phyloP scores from a whole-genome alignment of 2,113 vertebrate genomes.

The Seriola rivoliana region DNA sequence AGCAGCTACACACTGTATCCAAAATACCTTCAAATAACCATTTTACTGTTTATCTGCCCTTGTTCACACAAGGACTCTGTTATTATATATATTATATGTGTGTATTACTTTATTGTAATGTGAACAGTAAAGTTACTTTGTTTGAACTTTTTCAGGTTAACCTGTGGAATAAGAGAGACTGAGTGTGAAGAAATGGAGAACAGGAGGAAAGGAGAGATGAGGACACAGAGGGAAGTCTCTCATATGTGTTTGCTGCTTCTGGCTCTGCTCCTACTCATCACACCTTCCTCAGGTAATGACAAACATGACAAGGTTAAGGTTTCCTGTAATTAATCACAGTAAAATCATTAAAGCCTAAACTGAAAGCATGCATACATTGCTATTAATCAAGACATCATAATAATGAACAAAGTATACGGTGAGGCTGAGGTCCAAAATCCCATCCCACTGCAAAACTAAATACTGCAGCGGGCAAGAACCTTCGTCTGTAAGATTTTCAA shows the following conservation, averaged over 20 bases:
- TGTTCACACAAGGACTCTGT: too few relatives aligned
- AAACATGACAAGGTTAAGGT: neutral
- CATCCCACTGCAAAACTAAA: too few relatives aligned
- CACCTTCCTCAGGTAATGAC: slow-evolving; percentile 62
- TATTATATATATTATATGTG: too few relatives aligned
- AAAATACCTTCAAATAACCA: too few relatives aligned
- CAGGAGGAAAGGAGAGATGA: slow-evolving; percentile 16
- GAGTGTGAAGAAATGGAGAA: slow-evolving; percentile 9
- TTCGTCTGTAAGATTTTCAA: too few relatives aligned
- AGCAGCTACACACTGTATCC: too few relatives aligned
- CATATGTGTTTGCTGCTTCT: slow-evolving; percentile 49
- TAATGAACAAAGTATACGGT: neutral
- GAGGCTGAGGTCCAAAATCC: too few relatives aligned
- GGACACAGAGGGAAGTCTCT: slow-evolving; percentile 2
- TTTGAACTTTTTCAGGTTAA: slow-evolving; percentile 28
- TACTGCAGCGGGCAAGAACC: too few relatives aligned
- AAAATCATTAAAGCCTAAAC: neutral
- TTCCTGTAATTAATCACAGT: neutral
- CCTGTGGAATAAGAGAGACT: slow-evolving; percentile 26
- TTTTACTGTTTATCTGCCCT: too few relatives aligned
- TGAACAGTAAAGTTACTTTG: neutral
- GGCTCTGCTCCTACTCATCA: slow-evolving; percentile 45
- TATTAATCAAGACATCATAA: neutral
- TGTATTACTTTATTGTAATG: too few relatives aligned
- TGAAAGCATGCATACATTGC: neutral